A percentile compares a stretch with the other conserved stretches of the same genome.
These are phyloP conservation scores for Phocoena sinus DNA, from an alignment of 2,113 vertebrate genomes.

Conservation along the genomic window DNA sequence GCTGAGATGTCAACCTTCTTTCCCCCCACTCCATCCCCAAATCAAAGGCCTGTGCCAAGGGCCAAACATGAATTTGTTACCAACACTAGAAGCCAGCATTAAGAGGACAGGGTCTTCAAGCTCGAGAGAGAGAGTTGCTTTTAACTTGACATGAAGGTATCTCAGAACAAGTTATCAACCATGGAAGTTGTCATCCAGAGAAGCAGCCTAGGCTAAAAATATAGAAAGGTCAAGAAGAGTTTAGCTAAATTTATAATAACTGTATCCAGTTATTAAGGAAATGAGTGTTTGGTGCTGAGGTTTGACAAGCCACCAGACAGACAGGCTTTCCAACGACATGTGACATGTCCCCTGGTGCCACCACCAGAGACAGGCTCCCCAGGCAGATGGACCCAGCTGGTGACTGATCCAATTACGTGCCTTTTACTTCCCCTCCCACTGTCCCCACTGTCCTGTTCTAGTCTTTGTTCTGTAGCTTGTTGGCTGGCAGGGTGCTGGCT, in stretches of 20 bases:
- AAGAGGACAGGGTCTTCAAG: background rate
- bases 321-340: conserved; percentile 38
- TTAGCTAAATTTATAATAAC: conserved; percentile 62
- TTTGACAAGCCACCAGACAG: conserved; percentile 30
- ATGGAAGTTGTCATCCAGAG: conserved; percentile 23
- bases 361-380: conserved; percentile 37
- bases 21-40: accelerated
- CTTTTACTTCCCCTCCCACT: background rate
- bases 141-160: conserved; percentile 42
- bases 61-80: background rate
- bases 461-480: background rate
- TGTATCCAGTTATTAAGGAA: conserved; percentile 70
- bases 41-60: background rate
- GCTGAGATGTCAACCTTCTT: background rate
- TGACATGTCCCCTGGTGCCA: conserved; percentile 35
- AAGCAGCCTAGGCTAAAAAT: conserved; percentile 60
- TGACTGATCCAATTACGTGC: conserved; percentile 37
- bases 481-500: background rate
- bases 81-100: background rate
- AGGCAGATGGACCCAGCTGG: conserved; percentile 19
- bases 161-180: conserved; percentile 41
- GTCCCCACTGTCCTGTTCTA: background rate
- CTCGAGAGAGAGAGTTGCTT: background rate
- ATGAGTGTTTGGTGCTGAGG: conserved; percentile 64
- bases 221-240: conserved; percentile 63